Evolutionary conservation across 2,797 vertebrate species (phyloP).

Genomic region (Phyllotis vaccarum): DNA sequence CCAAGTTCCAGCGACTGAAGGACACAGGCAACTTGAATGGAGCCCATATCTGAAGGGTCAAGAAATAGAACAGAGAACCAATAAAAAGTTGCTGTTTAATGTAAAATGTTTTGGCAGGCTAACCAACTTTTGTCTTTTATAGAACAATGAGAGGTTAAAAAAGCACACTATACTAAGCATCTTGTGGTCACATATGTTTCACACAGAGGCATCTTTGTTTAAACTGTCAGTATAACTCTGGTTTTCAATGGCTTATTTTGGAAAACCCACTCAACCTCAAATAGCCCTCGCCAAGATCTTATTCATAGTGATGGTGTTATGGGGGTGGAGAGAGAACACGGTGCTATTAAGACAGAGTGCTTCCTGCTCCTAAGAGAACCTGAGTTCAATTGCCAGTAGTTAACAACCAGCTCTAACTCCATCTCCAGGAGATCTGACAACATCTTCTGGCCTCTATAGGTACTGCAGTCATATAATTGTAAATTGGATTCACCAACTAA

Average conservation of each 20-base stretch:
- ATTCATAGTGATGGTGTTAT: neutral
- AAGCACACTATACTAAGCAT: neutral
- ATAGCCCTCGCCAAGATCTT: neutral
- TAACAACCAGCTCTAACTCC: neutral
- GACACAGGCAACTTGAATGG: neutral
- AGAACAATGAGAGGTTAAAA: neutral
- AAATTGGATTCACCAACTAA: no score
- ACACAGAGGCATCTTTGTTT: neutral
- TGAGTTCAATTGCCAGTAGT: neutral
- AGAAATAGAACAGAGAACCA: neutral
- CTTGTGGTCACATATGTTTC: neutral
- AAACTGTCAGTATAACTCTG: neutral
- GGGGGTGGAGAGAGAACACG: neutral
- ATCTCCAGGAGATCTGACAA: neutral
- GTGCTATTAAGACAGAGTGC: neutral
- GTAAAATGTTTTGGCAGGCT: neutral
- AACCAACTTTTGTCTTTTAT: neutral
- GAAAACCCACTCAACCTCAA: neutral
- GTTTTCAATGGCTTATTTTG: slow-evolving; percentile 7
- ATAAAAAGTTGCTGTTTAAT: neutral
- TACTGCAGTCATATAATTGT: neutral
- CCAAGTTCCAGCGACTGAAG: neutral
- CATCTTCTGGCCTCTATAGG: neutral
- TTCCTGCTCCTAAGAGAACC: neutral
- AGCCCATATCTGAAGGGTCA: neutral